A percentile compares a stretch with the other conserved stretches of the same genome.
Evolutionary conservation across 2,797 vertebrate genomes (phyloP).

Genomic region (Dendrocincla tyrannina): DNA sequence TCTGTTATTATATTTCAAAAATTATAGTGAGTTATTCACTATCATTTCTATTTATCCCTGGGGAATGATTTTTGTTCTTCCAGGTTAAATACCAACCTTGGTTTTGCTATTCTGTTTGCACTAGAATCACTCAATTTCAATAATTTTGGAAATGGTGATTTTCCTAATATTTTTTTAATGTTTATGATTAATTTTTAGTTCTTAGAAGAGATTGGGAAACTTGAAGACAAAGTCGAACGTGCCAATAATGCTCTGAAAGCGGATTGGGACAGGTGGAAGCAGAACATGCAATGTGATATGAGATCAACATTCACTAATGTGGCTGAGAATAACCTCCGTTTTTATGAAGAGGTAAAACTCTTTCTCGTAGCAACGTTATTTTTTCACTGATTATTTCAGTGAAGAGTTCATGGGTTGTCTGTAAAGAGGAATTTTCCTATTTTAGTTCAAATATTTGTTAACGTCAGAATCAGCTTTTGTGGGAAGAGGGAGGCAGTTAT

Average conservation of each 20-base stretch:
- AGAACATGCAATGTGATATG: constrained; percentile 86
- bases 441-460: neutral
- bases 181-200: constrained; percentile 75
- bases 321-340: constrained; percentile 86
- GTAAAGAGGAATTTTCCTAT: neutral
- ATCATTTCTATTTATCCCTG: neutral
- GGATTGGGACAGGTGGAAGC: constrained; percentile 91
- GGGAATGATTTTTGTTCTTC: neutral
- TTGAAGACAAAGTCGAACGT: constrained; percentile 88
- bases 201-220: constrained; percentile 86
- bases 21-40: neutral
- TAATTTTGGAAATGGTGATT: neutral
- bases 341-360: constrained; percentile 90
- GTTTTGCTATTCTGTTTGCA: neutral
- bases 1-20: neutral
- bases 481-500: neutral
- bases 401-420: neutral
- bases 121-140: neutral
- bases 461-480: neutral
- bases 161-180: neutral
- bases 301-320: constrained; percentile 80
- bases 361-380: neutral
- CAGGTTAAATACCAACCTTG: neutral
- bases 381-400: neutral
- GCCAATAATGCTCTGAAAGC: constrained; percentile 89